Evolutionary conservation across 2,888 invertebrate genomes (phyloP), one percentile per base, ranked within the genome.

Genomic region (Lycocerus yunnanus): DNA sequence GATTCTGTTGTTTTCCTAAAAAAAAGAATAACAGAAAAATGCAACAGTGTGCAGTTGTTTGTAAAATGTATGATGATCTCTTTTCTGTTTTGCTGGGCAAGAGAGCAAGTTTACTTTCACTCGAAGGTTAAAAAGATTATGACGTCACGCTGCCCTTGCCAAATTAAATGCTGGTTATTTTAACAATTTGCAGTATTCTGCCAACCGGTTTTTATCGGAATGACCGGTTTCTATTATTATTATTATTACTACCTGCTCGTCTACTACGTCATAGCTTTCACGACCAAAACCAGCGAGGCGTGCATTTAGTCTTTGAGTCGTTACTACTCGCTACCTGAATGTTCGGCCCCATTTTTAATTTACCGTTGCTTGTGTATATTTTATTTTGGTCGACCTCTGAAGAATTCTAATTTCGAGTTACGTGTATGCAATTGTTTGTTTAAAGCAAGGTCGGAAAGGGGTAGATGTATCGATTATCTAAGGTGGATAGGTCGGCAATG

Each of bases 231-330:
- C 75, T 75, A 61, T 75, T 74, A 68, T 75, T 77, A 68, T 75
- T 61, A 75, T 78, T 77, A 68, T 75, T 61, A 75, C 77, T 77
- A 75, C 78, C 75, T 73, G 77, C 75, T 73, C 76, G 78, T 77
- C 77, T 69, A 72, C 79, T 80, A 80, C 80, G 80, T 80, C 80
- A 80, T 73, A 68, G 78, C 80, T 80, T 80, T 80, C 79, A 79
- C 80, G 77, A 79, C 78, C 76, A 63, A 67, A 71, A 69, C 77
- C 77, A 78, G 71, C 79, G 78, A 80, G 75, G 78, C 78, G 78
- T 77, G 76, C 75, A 43, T 71, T 77, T 69, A 69, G 71, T 76
- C 77, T 72, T 43, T 68, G 77, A 76, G 79, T 69, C 71, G 67
- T 71, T 73, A 73, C 75, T 77, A 77, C 77, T 72, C 61, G 66